phyloP scores from a whole-genome alignment of 2,797 vertebrate genomes.

The Vultur gryphus region DNA sequence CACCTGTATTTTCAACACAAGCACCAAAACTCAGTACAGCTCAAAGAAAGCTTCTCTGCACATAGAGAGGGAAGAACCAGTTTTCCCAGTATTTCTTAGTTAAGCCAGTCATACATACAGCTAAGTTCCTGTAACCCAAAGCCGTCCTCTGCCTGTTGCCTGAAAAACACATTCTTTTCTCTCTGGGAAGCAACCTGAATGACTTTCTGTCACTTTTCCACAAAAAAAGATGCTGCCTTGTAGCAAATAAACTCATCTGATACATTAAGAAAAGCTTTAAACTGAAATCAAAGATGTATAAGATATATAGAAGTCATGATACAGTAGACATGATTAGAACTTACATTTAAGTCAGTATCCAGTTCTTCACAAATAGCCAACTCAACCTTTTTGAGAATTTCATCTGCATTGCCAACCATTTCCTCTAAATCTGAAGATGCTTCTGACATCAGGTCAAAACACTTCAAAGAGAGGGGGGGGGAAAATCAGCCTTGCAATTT shows the following conservation, averaged over 20 bases:
- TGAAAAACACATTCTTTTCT: background rate
- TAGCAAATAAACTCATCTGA: background rate
- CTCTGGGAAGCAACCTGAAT: background rate
- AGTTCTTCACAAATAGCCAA: conserved; percentile 71
- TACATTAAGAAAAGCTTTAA: background rate
- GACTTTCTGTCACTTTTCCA: background rate
- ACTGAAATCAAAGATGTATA: background rate
- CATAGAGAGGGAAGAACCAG: background rate
- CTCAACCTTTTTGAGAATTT: conserved; percentile 69
- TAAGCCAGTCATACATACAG: background rate
- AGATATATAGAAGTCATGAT: background rate
- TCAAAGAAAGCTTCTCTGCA: background rate
- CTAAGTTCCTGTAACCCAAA: background rate
- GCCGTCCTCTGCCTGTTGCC: background rate
- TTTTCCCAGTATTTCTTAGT: background rate
- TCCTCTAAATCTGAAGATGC: conserved; percentile 36
- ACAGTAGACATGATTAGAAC: background rate
- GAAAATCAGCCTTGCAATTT: background rate
- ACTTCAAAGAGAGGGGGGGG: conserved; percentile 21
- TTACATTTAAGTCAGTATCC: conserved; percentile 69
- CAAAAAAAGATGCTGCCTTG: background rate
- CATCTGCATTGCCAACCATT: conserved; percentile 47
- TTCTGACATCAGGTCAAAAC: conserved; percentile 70
- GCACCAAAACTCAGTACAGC: background rate
- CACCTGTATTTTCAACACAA: background rate